Evolutionary conservation across 2,113 vertebrate species (phyloP).

Genomic region (Machaerirhynchus nigripectus): DNA sequence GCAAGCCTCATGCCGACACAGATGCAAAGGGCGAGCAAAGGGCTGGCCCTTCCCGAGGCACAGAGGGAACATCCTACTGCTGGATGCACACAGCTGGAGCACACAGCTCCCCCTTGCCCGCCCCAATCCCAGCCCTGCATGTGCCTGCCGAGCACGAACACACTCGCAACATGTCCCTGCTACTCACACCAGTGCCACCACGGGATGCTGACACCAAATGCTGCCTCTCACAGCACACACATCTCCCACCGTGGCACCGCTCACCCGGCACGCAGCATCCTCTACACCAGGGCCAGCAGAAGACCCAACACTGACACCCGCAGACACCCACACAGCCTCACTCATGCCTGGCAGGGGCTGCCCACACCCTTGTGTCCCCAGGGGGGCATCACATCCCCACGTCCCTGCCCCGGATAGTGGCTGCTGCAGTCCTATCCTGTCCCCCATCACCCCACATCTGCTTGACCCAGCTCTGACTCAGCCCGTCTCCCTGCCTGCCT

Average conservation of each 20-base stretch:
- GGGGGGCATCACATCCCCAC: fast-evolving
- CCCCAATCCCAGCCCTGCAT: background rate
- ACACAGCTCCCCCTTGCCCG: fast-evolving
- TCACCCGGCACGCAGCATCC: fast-evolving
- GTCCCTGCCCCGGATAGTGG: background rate
- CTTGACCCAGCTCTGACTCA: background rate
- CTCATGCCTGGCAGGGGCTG: background rate
- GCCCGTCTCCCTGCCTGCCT: background rate
- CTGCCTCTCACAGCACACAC: background rate
- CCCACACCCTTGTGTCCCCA: background rate
- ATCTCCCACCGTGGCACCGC: fast-evolving
- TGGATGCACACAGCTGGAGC: background rate
- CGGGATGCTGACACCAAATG: background rate
- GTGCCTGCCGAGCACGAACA: fast-evolving
- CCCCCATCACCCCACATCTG: background rate
- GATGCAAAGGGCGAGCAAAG: background rate
- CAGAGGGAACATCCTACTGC: background rate
- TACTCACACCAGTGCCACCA: fast-evolving
- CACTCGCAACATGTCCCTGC: fast-evolving
- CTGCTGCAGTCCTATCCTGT: background rate
- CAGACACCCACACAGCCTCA: background rate
- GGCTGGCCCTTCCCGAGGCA: background rate
- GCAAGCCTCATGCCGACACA: background rate
- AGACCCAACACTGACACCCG: background rate
- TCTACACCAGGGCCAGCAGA: background rate